Conservation (phyloP, 2,888 invertebrate species). For the Anagyrus pseudococci region DNA sequence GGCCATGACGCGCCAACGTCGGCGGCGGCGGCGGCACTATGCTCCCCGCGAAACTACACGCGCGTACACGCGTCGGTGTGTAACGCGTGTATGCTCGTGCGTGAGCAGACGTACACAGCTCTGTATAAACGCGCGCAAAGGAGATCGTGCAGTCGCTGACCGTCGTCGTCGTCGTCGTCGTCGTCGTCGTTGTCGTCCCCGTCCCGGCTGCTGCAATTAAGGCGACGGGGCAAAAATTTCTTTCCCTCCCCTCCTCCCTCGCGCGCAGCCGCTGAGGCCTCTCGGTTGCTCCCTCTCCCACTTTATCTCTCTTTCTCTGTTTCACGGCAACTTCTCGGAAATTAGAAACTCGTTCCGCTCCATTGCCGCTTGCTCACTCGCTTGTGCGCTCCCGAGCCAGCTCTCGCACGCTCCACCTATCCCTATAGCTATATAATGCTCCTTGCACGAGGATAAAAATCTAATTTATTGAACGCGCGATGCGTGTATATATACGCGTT, state of each 20-base stretch:
- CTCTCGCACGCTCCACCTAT: not conserved
- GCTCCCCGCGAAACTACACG: no score
- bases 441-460: conserved; percentile 13
- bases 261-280: not conserved
- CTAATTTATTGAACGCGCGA: conserved; percentile 15
- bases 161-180: no score
- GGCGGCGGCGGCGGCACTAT: no score
- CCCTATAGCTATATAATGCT: no score
- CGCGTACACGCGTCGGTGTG: not conserved
- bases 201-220: conserved; percentile 21
- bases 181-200: not conserved
- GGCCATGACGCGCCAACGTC: conserved; percentile 16
- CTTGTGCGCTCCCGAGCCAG: not conserved
- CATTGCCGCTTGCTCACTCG: conserved; percentile 5
- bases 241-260: not conserved
- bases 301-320: conserved; percentile 5
- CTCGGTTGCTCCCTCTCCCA: not conserved
- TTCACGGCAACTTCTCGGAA: conserved; percentile 30
- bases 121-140: not conserved
- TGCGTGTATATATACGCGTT: no score
- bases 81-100: not conserved
- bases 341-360: conserved; percentile 38
- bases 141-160: no score
- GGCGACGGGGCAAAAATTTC: conserved; percentile 21
- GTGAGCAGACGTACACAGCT: not conserved